These are phyloP conservation scores for Formica selysi DNA, from an alignment of 1,140 invertebrate genomes.

Conservation along the genomic window DNA sequence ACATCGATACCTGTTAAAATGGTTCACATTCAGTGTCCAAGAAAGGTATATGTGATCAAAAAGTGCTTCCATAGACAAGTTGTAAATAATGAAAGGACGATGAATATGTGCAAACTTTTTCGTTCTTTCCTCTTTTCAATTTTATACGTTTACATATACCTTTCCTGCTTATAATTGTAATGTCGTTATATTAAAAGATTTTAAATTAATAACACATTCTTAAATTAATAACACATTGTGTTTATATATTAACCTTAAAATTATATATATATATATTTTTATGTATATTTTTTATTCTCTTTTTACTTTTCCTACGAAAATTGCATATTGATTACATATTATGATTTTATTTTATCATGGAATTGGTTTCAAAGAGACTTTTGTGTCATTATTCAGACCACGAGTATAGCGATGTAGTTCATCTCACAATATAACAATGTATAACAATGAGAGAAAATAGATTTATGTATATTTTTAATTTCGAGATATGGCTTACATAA, in stretches of 20 bases:
- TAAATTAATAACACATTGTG: neutral
- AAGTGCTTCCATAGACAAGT: neutral
- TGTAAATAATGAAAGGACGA: neutral
- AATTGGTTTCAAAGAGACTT: neutral
- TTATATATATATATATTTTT: too few relatives aligned
- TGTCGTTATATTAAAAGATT: neutral
- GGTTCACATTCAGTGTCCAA: neutral
- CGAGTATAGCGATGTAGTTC: neutral
- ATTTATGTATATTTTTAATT: neutral
- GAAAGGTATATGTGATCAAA: neutral
- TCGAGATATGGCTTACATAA: neutral
- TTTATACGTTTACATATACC: too few relatives aligned
- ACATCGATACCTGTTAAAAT: slow-evolving; percentile 3
- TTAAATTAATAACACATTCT: neutral
- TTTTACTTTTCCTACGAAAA: neutral
- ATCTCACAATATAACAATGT: neutral
- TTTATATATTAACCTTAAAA: neutral
- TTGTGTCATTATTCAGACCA: too few relatives aligned
- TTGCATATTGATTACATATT: neutral
- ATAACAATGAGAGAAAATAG: neutral
- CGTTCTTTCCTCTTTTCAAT: too few relatives aligned
- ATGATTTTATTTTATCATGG: neutral
- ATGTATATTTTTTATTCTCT: neutral
- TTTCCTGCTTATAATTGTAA: neutral
- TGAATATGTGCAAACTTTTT: neutral